Conservation (phyloP, 37 sponge, comb jelly and placozoan genomes). For the Beroe ovata region DNA sequence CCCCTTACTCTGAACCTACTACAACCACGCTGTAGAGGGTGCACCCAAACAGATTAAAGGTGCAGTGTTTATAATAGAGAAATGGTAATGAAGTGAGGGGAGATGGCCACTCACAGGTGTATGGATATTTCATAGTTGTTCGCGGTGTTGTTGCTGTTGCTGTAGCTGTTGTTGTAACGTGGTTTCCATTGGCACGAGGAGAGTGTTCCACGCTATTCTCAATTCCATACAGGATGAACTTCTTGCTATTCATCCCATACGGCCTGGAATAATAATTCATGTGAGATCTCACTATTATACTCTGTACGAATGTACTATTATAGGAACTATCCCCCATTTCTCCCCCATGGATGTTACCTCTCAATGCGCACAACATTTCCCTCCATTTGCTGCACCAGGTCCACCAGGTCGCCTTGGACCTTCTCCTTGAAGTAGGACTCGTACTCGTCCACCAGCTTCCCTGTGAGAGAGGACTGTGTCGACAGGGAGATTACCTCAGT, state of each 20-base stretch:
- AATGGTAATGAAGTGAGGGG: background rate
- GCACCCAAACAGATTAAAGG: too few species aligned
- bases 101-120: background rate
- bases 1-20: too few species aligned
- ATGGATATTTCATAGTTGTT: conserved; percentile 1
- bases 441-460: conserved; percentile 5
- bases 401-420: background rate
- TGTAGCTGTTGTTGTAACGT: background rate
- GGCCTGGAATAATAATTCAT: background rate
- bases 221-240: conserved; percentile 23
- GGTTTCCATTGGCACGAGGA: background rate
- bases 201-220: background rate
- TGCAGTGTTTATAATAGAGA: too few species aligned
- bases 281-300: too few species aligned
- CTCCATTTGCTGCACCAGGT: conserved; percentile 53
- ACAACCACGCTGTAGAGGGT: too few species aligned
- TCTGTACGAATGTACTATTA: too few species aligned
- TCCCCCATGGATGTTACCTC: background rate
- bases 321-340: too few species aligned
- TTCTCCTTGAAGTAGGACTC: conserved; percentile 49
- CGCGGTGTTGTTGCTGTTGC: background rate
- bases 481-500: too few species aligned
- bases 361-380: conserved; percentile 44
- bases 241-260: conserved; percentile 16
- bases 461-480: too few species aligned